A percentile compares a stretch with the other conserved stretches of the same genome.
Evolutionary conservation across 2,888 invertebrate species (phyloP).

Genomic region (Epinotia demarniana): DNA sequence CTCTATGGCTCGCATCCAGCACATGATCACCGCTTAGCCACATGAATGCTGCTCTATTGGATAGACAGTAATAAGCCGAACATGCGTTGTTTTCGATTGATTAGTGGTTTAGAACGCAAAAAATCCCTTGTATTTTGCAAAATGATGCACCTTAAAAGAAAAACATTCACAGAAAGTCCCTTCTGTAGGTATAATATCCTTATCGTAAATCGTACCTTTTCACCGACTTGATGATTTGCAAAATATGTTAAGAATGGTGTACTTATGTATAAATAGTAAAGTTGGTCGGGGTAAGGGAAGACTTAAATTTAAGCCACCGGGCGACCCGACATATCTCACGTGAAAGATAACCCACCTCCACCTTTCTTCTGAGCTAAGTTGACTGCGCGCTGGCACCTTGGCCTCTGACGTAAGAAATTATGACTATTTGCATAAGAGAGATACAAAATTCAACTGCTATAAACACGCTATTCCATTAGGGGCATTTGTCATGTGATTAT

Average conservation of each 20-base stretch:
- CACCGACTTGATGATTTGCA: background rate
- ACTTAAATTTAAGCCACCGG: slow-evolving; percentile 25
- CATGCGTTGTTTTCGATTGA: background rate
- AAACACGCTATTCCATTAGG: background rate
- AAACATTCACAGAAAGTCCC: no score
- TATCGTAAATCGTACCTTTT: background rate
- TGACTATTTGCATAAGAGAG: background rate
- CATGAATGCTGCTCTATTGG: background rate
- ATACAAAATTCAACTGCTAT: background rate
- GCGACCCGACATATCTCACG: slow-evolving; percentile 11
- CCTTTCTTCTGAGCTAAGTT: background rate
- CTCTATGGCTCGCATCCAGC: background rate
- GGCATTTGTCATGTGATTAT: background rate
- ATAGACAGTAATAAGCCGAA: background rate
- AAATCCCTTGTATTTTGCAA: no score
- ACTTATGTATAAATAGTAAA: background rate
- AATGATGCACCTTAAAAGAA: no score
- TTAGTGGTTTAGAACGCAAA: background rate
- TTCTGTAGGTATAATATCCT: background rate
- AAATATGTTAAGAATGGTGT: background rate
- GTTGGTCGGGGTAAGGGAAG: background rate
- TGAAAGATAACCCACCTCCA: slow-evolving; percentile 18
- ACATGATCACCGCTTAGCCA: background rate
- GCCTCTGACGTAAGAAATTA: slow-evolving; percentile 1
- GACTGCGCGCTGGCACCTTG: background rate